Evolutionary conservation across 2,113 vertebrate genomes (phyloP), one percentile per base, ranked within the genome.

Genomic region (Xiphorhynchus elegans): DNA sequence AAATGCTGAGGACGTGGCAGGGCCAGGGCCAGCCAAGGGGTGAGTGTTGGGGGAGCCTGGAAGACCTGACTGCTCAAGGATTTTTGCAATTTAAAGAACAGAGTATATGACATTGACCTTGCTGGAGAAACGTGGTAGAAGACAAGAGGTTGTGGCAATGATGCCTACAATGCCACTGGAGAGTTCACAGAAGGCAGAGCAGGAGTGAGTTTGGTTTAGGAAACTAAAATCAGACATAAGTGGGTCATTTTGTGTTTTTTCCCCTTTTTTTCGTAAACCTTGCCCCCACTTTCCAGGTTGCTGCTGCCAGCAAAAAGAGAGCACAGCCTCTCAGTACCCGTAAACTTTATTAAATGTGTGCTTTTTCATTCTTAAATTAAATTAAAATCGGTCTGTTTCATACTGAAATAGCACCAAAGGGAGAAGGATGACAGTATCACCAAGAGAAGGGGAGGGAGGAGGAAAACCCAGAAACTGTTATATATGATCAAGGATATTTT

Each of bases 271-370:
- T 25, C 49, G 35, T 76, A 58, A 68, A 60, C 53, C 53, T 64
- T 92, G 35, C 60, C 77, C 56, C 2, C n/a, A 85, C 44, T 56
- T 91, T 89, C 77, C 80, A 90, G 77, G 46, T 78, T 80, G 84
- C 76, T 89, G 91, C 73, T 3, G 89, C 90, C 92, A 95, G 92
- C 93, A 96, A 91, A 95, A 96, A 95, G 87, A 91, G 46, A 96
- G 86, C 94, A 86, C 53, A 93, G 89, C 72, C 84, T 92, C 94
- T 97, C 89, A 90, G 87, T 97, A 97, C 97, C 97, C 95, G 90
- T 97, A 98, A 97, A 96, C 93, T 97, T 98, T 98, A 98, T 97
- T 97, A 95, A 97, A 98, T 74, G 91, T 97, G 97, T 97, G 97
- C 97, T 97, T 97, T 94, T 94, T 95, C 83, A 68, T 85, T 92